Evolutionary conservation across 37 sponge, comb jelly and placozoan species (phyloP), one percentile per base, ranked within the genome.

Genomic region (Dysidea cf. avara): DNA sequence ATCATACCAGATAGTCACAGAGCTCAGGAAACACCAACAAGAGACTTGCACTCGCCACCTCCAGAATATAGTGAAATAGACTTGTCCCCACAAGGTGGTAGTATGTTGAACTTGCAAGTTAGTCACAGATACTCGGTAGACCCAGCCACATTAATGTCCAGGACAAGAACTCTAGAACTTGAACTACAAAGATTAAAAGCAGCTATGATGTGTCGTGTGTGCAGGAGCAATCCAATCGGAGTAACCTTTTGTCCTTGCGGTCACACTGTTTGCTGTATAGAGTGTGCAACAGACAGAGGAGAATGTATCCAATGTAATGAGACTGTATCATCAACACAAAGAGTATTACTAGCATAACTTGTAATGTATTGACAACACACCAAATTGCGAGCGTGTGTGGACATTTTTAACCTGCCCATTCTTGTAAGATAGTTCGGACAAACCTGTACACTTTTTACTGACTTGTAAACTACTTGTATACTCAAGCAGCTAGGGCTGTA

Each of bases 171-270:
- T 30, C 78, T 89, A 43, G 90, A 89, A 54, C 70, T 68, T 34
- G 90, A 89, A 32, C 76, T 89, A 30, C 80, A 80, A 67, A 65
- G 84, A 31, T 60, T 89, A 6, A 46, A 76, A 40, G 63, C 66
- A 3, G 80, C 84, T 25, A 89, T 89, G 90, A 89, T 85, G 0
- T 91, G 92, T 70, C 79, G 78, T 2, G 38, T 79, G 7, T 91
- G 92, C 74, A 65, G 47, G 53, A 66, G 66, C 66, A 82, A 83
- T 20, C 92, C 87, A 16, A 73, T 91, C 22, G 74, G 86, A 1
- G 92, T 84, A 5, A 86, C 84, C 17, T 91, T 86, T 58, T 86
- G 86, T 79, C 92, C 92, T 17, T 91, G 92, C 48, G 87, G 87
- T 0, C 92, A 91, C 84, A 86, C 92, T 13, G 69, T 86, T 48